A percentile compares a stretch with the other conserved stretches of the same genome.
phyloP scores from a whole-genome alignment of 2,113 vertebrate species.

The Sminthopsis crassicaudata region DNA sequence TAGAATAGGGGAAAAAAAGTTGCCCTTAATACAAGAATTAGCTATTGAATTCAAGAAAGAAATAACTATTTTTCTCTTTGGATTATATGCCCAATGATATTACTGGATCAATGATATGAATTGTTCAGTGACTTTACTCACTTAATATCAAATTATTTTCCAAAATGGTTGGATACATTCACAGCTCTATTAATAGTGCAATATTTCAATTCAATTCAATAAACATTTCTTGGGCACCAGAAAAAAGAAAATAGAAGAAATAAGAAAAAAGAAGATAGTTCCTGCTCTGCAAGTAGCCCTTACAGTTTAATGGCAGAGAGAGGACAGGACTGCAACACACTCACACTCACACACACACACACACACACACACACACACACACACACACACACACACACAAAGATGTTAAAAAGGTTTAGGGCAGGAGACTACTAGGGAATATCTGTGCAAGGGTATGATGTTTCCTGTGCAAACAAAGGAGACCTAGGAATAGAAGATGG shows the following conservation, averaged over 20 bases:
- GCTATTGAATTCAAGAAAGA: no score
- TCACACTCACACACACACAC: not conserved
- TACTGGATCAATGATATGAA: no score
- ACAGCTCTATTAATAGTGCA: not conserved
- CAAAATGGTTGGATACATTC: not conserved
- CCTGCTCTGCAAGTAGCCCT: not conserved
- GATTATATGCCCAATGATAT: no score
- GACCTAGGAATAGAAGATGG: not conserved
- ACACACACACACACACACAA: not conserved
- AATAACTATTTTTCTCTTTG: no score
- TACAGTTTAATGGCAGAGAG: not conserved
- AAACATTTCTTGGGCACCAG: not conserved
- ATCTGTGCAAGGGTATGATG: not conserved
- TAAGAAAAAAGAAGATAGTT: not conserved
- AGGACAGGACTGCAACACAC: not conserved
- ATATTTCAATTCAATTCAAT: not conserved
- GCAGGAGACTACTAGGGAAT: not conserved
- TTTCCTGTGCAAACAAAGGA: not conserved
- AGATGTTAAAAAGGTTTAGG: not conserved
- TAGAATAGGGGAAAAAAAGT: no score
- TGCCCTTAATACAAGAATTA: no score
- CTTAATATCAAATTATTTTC: not conserved
- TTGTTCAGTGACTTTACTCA: not conserved
- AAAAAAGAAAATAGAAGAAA: not conserved
- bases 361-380: not conserved